Evolutionary conservation across 2,888 invertebrate genomes (phyloP), one percentile per base, ranked within the genome.

Genomic region (Drosophila niveifrons): DNA sequence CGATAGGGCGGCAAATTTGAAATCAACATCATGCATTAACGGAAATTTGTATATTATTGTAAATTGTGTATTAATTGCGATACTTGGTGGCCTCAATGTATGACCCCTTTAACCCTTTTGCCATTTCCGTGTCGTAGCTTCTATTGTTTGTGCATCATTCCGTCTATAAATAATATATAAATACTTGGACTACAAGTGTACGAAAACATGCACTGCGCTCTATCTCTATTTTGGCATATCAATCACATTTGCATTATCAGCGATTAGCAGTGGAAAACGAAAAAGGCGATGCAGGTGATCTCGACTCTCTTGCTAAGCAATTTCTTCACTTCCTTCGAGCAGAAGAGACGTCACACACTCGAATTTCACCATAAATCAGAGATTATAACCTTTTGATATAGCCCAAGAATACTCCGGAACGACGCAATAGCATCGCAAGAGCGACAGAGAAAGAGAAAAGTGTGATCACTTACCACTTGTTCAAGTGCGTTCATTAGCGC

Each of bases 401-500:
- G 8, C 9, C 17, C 34, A 69, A 46, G 44, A 75, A 55, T 23
- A 44, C n/a, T 11, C 10, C 41, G n/a, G 34, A 41, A 56, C 51
- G 18, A 52, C 67, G 41, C 51, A 66, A 43, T 39, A 51, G 2
- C 39, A 53, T 34, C 39, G 34, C 8, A 13, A 55, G 18, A 44
- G 7, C 9, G n/a, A 39, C 36, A 36, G 47, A 11, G 44, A 34
- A 1, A 10, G 39, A 58, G 47, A 29, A 39, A 58, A 10, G n/a
- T 8, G 8, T 8, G 8, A 13, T 41, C 28, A 10, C 10, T 39
- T 39, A 39, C 39, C 39, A 41, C 51, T 39, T 52, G 39, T 69
- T 83, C 78, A 86, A 81, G 84, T 83, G 81, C 84, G 87, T 69
- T 82, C 85, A 70, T 78, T 73, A 64, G 66, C 67, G 51, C 23